A percentile compares a stretch with the other conserved stretches of the same genome.
These are phyloP conservation scores for Hyles euphorbiae DNA, from an alignment of 1,140 invertebrate genomes.

Conservation along the genomic window DNA sequence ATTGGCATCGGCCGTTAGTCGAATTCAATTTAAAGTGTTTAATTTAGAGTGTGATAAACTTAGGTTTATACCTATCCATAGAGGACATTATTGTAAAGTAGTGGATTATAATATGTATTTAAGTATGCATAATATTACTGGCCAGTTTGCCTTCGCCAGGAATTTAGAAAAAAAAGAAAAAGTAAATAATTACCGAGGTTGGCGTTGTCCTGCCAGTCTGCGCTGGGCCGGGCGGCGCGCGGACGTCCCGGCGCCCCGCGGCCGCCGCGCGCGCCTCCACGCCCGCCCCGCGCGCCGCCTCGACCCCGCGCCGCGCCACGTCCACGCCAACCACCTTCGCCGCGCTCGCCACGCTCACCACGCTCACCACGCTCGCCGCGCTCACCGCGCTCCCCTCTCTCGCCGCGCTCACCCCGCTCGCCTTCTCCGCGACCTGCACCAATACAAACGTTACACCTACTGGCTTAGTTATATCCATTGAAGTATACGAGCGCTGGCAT, in stretches of 20 bases:
- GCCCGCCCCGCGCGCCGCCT: conserved; percentile 46
- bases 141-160: too few species aligned
- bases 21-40: too few species aligned
- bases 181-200: conserved; percentile 16
- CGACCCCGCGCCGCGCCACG: conserved; percentile 33
- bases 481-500: too few species aligned
- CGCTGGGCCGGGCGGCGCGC: conserved; percentile 21
- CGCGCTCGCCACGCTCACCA: conserved; percentile 16
- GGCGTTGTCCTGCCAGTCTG: conserved; percentile 29
- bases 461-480: too few species aligned
- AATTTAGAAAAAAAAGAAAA: too few species aligned
- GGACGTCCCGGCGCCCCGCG: conserved; percentile 22
- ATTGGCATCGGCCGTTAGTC: too few species aligned
- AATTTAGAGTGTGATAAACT: too few species aligned
- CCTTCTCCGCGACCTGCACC: conserved; percentile 62
- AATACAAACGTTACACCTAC: background rate
- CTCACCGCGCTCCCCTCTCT: conserved; percentile 50
- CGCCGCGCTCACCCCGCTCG: conserved; percentile 71
- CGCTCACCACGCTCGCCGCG: conserved; percentile 67
- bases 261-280: conserved; percentile 55
- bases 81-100: too few species aligned
- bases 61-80: too few species aligned
- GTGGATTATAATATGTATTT: too few species aligned
- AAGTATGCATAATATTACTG: too few species aligned
- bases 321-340: too few species aligned